Percentiles rank a stretch among this genome's conserved stretches.
Conservation (phyloP, 2,113 vertebrate species). For the Ascaphus truei region DNA sequence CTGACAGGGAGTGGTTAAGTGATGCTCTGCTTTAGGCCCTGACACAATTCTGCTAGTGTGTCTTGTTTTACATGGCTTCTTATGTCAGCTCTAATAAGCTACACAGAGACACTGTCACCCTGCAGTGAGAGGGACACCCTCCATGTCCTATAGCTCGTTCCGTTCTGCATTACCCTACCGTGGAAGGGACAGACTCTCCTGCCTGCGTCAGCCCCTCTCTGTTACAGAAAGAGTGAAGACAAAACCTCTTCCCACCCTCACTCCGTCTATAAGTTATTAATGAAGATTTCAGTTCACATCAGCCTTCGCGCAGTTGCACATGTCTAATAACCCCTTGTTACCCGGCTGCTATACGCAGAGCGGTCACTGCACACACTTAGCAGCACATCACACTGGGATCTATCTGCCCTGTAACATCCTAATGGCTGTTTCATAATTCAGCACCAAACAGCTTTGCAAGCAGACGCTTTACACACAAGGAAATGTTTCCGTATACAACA, state of each 20-base stretch:
- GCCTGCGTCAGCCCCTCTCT: neutral
- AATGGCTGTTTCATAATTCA: constrained; percentile 28
- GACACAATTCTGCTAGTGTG: constrained; percentile 27
- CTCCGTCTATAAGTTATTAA: constrained; percentile 30
- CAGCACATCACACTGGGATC: neutral
- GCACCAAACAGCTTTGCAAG: neutral
- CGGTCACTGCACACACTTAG: constrained; percentile 30
- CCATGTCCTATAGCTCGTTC: neutral
- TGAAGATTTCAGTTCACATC: constrained; percentile 35
- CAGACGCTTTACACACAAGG: no score
- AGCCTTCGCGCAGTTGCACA: constrained; percentile 23
- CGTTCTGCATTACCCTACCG: neutral
- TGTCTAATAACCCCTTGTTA: constrained; percentile 23
- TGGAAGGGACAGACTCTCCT: neutral
- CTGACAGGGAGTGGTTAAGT: constrained; percentile 3
- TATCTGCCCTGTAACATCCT: constrained; percentile 15
- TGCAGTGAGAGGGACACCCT: neutral
- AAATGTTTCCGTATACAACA: no score
- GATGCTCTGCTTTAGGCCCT: constrained; percentile 7
- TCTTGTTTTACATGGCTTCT: constrained; percentile 26
- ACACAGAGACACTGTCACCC: no score
- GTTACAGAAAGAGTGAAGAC: constrained; percentile 1
- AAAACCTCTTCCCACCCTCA: neutral
- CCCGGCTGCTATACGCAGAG: constrained; percentile 17
- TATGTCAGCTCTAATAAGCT: constrained; percentile 24